Percentiles rank a stretch among this genome's conserved stretches.
phyloP scores from a whole-genome alignment of 2,797 vertebrate genomes.

The Loriculus beryllinus region DNA sequence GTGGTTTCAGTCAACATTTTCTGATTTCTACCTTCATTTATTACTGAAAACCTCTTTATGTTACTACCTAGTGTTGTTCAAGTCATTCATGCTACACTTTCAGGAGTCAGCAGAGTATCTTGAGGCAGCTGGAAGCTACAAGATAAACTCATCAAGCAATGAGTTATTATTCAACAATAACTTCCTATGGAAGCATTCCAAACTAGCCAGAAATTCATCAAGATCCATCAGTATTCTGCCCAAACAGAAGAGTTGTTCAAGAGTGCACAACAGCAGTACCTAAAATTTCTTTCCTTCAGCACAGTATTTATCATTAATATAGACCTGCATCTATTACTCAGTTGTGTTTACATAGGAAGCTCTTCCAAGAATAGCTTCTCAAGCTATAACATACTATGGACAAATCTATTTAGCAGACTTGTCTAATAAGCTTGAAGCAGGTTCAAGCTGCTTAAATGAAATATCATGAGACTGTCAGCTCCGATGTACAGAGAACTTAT shows the following conservation, averaged over 20 bases:
- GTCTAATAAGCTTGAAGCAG: conserved; percentile 14
- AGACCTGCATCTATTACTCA: not conserved
- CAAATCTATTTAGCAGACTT: conserved; percentile 31
- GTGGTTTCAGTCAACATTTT: conserved; percentile 33
- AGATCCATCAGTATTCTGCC: not conserved
- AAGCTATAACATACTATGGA: not conserved
- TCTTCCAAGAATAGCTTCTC: conserved; percentile 28
- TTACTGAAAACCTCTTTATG: not conserved
- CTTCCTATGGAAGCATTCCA: not conserved
- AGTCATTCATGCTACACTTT: not conserved
- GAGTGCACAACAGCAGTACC: not conserved
- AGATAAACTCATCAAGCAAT: not conserved
- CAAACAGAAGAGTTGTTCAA: conserved; percentile 2
- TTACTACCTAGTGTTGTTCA: not conserved
- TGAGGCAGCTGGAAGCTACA: not conserved
- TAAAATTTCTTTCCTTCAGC: not conserved
- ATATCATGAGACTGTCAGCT: not conserved
- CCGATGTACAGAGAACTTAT: not conserved
- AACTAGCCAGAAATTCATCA: not conserved
- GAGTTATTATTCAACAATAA: not conserved
- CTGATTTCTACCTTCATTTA: conserved; percentile 13
- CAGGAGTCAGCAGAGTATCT: not conserved
- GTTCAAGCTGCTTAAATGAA: conserved; percentile 18
- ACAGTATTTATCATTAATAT: not conserved
- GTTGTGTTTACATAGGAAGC: not conserved